phyloP scores from a whole-genome alignment of 2,113 vertebrate genomes.

The Gavia stellata region DNA sequence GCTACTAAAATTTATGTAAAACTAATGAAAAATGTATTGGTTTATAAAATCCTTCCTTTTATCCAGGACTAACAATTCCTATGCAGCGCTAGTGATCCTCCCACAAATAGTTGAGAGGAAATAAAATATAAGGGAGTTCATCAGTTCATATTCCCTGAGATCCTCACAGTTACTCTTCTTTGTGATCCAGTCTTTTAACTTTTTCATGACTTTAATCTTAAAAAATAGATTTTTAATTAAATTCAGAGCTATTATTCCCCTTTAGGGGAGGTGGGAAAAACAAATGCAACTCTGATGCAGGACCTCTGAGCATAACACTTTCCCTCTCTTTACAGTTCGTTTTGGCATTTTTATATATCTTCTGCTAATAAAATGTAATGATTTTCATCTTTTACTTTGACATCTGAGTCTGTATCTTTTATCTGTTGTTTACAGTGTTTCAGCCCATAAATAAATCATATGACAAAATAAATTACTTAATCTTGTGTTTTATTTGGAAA shows the following conservation, averaged over 20 bases:
- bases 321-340: conserved; percentile 67
- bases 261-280: conserved; percentile 72
- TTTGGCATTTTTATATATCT: conserved; percentile 72
- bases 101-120: conserved; percentile 72
- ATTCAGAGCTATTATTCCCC: conserved; percentile 71
- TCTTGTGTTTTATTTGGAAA: conserved; percentile 72
- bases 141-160: conserved; percentile 73
- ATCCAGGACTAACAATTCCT: conserved; percentile 74
- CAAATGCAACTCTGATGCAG: conserved; percentile 65
- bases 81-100: conserved; percentile 70
- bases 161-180: conserved; percentile 73
- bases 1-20: conserved; percentile 72
- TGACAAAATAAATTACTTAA: conserved; percentile 75
- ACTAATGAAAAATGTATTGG: conserved; percentile 79
- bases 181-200: conserved; percentile 76
- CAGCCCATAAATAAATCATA: conserved; percentile 72
- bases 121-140: conserved; percentile 75
- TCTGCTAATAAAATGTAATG: conserved; percentile 72
- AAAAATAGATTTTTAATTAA: conserved; percentile 79
- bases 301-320: conserved; percentile 66
- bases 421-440: conserved; percentile 71
- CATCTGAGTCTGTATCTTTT: conserved; percentile 68
- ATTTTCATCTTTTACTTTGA: conserved; percentile 74
- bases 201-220: conserved; percentile 78
- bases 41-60: conserved; percentile 75